Evolutionary conservation across 2,888 invertebrate genomes (phyloP).

Genomic region (Doris montereyensis): DNA sequence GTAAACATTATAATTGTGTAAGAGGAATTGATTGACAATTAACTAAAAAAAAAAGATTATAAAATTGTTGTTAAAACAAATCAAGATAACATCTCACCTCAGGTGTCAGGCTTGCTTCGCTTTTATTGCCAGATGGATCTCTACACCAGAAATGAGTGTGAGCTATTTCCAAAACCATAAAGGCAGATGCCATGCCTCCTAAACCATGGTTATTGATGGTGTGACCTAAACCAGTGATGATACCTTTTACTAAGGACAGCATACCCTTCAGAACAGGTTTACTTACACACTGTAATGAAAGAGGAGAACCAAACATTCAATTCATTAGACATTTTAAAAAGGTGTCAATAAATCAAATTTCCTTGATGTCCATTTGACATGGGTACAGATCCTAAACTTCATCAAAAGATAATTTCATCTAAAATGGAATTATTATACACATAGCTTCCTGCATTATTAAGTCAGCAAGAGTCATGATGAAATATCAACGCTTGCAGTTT

Average conservation of each 20-base stretch:
- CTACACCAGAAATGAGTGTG: conserved; percentile 89
- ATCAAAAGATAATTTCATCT: no score
- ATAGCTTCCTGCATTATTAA: no score
- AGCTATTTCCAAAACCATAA: conserved; percentile 96
- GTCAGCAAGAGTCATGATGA: no score
- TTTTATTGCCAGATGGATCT: conserved; percentile 63
- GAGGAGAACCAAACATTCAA: not conserved
- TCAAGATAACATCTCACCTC: conserved; percentile 59
- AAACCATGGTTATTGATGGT: conserved; percentile 94
- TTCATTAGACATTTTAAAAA: not conserved
- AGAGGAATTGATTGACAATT: no score
- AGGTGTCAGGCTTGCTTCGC: conserved; percentile 67
- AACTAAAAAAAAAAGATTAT: no score
- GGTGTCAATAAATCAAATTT: not conserved
- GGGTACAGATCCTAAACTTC: no score
- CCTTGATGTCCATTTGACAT: no score
- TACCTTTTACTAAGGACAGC: conserved; percentile 90
- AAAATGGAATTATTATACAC: no score
- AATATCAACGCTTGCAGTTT: no score
- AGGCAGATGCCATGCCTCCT: conserved; percentile 95
- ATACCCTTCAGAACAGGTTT: conserved; percentile 97
- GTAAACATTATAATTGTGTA: no score
- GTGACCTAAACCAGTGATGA: conserved; percentile 90
- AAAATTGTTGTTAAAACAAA: no score
- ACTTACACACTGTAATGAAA: conserved; percentile 76